Evolutionary conservation across 1,140 invertebrate genomes (phyloP), one percentile per base, ranked within the genome.

Genomic region (Euglossa dilemma): DNA sequence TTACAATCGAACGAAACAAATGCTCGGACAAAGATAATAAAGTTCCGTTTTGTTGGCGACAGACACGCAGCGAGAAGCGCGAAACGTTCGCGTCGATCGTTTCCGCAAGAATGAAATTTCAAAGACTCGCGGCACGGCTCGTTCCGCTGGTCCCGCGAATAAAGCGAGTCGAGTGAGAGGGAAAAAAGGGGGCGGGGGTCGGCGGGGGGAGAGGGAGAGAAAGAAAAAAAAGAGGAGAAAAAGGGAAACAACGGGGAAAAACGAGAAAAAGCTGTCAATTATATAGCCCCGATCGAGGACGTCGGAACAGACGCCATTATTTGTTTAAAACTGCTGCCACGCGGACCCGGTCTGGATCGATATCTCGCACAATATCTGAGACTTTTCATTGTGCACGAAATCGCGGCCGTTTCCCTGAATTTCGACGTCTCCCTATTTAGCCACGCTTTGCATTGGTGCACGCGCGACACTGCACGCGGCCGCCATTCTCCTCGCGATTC

Each of bases 281-380:
- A 64, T 64, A 80, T 80, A 45, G 25, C 50, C 20, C 14, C 52
- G 71, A 67, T 75, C 72, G 72, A 56, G 72, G 61, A 64, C 71
- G 50, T 50, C 50, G 52, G 50, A 20, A 74, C n/a, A 28, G 11
- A 57, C 72, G 61, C 43, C 63, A 67, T 81, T 81, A 76, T 81
- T 81, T 81, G 72, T 81, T 81, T 81, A 81, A 81, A 75, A 67
- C 61, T 28, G 61, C 12, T 23, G 43, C 56, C 18, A 36, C 36
- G 36, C 18, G 25, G 25, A 12, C 8, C 14, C 50, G 61, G 50
- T 16, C 54, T 6, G 69, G 72, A 67, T 75, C 69, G 75, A 80
- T 77, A 80, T 47, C 50, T 28, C 59, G 28, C 45, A 73, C 78
- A 71, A 75, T 67, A 66, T 73, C 78, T 80, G 80, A 83, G 80